These are phyloP conservation scores for Quiscalus mexicanus DNA, from an alignment of 2,113 vertebrate species.

Conservation along the genomic window DNA sequence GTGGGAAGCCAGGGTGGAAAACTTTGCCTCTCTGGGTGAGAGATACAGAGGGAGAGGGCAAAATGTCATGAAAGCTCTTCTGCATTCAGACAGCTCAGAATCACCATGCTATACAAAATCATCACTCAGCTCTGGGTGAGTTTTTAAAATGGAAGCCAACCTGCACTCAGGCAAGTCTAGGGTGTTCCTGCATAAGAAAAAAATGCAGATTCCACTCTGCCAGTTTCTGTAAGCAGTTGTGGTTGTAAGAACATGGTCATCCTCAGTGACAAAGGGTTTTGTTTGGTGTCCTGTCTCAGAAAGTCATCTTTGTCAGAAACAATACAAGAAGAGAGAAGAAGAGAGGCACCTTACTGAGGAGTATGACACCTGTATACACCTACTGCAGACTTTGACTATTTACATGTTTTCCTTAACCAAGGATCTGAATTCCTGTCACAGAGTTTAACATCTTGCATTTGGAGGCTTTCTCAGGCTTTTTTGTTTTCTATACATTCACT, in stretches of 20 bases:
- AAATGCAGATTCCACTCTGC: neutral
- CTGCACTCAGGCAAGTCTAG: neutral
- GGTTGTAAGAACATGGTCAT: neutral
- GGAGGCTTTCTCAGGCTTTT: neutral
- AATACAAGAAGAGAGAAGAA: neutral
- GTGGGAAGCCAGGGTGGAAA: neutral
- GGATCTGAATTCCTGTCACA: neutral
- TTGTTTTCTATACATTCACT: neutral
- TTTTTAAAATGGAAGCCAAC: neutral
- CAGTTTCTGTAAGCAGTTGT: neutral
- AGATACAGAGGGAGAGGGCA: neutral
- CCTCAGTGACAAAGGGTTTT: neutral
- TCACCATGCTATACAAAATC: neutral
- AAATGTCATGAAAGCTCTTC: neutral
- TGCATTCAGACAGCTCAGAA: neutral
- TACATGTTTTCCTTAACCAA: neutral
- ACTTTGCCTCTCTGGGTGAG: neutral
- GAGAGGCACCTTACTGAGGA: neutral
- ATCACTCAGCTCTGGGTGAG: neutral
- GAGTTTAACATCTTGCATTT: neutral
- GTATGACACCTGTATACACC: neutral
- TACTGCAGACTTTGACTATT: neutral
- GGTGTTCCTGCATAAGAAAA: neutral
- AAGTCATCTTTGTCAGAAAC: neutral
- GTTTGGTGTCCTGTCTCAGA: neutral